Percentiles rank a stretch among this genome's conserved stretches.
Evolutionary conservation across 2,113 vertebrate species (phyloP).

Genomic region (Proterorhinus semilunaris): DNA sequence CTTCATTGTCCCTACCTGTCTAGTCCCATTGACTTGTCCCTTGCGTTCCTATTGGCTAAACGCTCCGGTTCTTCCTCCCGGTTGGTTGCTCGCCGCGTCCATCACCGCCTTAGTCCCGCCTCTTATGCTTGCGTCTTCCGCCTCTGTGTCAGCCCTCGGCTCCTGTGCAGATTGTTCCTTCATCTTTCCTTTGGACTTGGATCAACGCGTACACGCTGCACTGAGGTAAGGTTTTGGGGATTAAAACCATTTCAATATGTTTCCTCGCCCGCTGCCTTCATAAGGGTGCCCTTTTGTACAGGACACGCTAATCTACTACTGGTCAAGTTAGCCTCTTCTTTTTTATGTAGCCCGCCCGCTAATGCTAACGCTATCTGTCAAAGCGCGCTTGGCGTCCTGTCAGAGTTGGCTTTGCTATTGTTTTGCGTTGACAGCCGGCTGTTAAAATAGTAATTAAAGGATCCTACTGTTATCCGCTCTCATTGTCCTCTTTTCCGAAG

Average conservation of each 20-base stretch:
- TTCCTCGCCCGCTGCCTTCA: background rate
- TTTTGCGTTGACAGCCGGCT: background rate
- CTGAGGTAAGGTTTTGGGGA: slow-evolving; percentile 39
- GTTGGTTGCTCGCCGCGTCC: slow-evolving; percentile 51
- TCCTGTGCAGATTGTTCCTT: slow-evolving; percentile 29
- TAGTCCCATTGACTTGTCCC: background rate
- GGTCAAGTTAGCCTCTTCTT: slow-evolving; percentile 34
- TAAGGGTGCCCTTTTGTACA: background rate
- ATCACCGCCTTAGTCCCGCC: slow-evolving; percentile 40
- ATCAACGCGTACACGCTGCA: slow-evolving; percentile 15
- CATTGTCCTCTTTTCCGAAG: background rate
- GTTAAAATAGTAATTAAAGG: background rate
- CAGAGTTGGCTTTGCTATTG: slow-evolving; percentile 12
- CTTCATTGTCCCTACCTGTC: background rate
- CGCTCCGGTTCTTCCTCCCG: background rate
- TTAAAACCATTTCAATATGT: too few species aligned
- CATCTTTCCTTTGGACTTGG: slow-evolving; percentile 32
- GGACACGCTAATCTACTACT: background rate
- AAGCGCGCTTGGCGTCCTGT: slow-evolving; percentile 16
- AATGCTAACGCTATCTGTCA: slow-evolving; percentile 57
- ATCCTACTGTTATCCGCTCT: background rate
- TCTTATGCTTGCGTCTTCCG: slow-evolving; percentile 66
- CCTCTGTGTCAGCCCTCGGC: slow-evolving; percentile 68
- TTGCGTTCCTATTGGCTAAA: slow-evolving; percentile 24
- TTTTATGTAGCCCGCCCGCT: slow-evolving; percentile 41